Evolutionary conservation across 2,888 invertebrate genomes (phyloP).

Genomic region (Nudaria mundana): DNA sequence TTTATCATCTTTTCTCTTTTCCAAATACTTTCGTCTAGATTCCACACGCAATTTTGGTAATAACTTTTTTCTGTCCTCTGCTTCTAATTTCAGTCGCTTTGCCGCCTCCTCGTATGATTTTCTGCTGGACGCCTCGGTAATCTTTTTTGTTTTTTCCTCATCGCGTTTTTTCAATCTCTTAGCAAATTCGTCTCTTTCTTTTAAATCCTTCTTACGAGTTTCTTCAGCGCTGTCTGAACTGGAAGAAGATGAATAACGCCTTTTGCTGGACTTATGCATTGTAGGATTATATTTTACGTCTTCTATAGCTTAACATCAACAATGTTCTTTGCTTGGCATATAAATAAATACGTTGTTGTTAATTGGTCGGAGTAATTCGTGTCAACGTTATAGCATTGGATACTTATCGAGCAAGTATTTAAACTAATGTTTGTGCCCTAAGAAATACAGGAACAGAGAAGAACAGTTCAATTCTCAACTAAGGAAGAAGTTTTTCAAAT

Average conservation of each 20-base stretch:
- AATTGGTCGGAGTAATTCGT: too few relatives aligned
- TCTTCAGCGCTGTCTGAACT: conserved; percentile 89
- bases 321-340: too few relatives aligned
- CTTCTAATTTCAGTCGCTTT: conserved; percentile 93
- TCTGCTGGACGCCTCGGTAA: conserved; percentile 84
- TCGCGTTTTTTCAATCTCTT: conserved; percentile 93
- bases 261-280: conserved; percentile 65
- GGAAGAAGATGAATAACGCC: conserved; percentile 79
- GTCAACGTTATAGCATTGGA: too few relatives aligned
- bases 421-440: too few relatives aligned
- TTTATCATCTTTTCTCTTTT: conserved; percentile 98
- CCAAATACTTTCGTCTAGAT: conserved; percentile 95
- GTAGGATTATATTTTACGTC: conserved; percentile 3
- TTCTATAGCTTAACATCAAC: too few relatives aligned
- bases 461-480: too few relatives aligned
- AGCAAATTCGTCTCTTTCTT: conserved; percentile 97
- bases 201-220: conserved; percentile 89
- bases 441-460: too few relatives aligned
- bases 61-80: conserved; percentile 91
- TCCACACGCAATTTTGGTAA: conserved; percentile 94
- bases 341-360: too few relatives aligned
- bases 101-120: conserved; percentile 93
- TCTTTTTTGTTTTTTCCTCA: conserved; percentile 92
- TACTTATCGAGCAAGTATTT: too few relatives aligned
- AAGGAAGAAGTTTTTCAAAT: too few relatives aligned